phyloP scores from a whole-genome alignment of 35 echinoderm and acorn worm genomes.

The Heliocidaris tuberculata region DNA sequence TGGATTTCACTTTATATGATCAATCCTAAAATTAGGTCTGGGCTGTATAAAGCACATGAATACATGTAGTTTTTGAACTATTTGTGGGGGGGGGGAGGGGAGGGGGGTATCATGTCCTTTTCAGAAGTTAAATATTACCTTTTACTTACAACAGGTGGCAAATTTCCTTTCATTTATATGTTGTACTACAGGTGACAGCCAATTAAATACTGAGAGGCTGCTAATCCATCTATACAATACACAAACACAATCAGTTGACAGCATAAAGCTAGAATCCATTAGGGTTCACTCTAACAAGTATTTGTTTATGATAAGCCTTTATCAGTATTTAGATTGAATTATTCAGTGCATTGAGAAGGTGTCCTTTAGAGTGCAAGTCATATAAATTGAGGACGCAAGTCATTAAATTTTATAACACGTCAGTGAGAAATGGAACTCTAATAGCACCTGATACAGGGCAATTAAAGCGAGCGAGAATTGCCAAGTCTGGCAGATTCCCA shows the following conservation, averaged over 20 bases:
- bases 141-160: background rate
- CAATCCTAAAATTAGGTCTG: too few species aligned
- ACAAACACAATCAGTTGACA: background rate
- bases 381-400: background rate
- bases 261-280: background rate
- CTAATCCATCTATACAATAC: background rate
- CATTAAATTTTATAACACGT: background rate
- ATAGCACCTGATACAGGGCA: background rate
- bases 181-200: background rate
- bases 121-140: background rate
- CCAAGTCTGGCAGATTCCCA: background rate
- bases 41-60: too few species aligned
- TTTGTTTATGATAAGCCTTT: slow-evolving; percentile 6
- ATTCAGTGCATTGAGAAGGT: background rate
- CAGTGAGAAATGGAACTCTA: background rate
- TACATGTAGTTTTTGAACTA: too few species aligned
- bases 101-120: too few species aligned
- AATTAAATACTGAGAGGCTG: background rate
- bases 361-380: background rate
- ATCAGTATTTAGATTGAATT: slow-evolving; percentile 6
- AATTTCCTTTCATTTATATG: background rate
- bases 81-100: too few species aligned
- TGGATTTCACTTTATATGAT: too few species aligned
- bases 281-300: background rate
- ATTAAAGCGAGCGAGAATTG: background rate